Base-by-base conservation (phyloP, 2,797 vertebrate genomes). In the Pelochelys cantorii region DNA sequence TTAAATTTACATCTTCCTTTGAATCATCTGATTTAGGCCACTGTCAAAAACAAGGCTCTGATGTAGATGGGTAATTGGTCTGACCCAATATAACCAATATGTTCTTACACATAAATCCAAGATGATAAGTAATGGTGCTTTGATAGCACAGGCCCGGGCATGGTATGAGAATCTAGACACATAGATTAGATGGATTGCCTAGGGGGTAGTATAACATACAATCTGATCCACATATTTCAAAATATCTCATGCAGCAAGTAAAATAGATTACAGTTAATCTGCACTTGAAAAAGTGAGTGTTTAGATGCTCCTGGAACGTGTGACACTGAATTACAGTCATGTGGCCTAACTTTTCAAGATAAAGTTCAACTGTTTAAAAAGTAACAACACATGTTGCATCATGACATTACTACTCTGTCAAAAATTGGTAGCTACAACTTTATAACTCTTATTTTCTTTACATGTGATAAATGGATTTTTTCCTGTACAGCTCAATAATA, bases 91-190 rank as follows among this genome's bases (percentile, higher is more conserved):
- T 42, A 75, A 74, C 25, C 42, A 23, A 42, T 75, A 42, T 48
- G 71, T 42, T 37, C 22, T 12, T 42, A 12, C 22, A 42, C 22
- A 42, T 42, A 59, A 37, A 25, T 59, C 25, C 56, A 42, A 42
- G 22, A 81, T 14, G 83, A 29, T 59, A 89, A 59, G 53, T 11
- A 59, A 11, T 78, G n/a, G 18, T 79, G 79, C 22, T 5, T 56
- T 88, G 22, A 8, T 81, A 52, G 78, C 34, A 71, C 9, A 89
- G 15, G 62, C 15, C 31, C 18, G 60, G 29, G 29, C 13, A 31
- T 62, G 62, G 31, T 17, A 65, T 65, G n/a, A n/a, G 34, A 90
- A 92, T 85, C 89, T 11, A 88, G 84, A 81, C 1, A 79, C 62
- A 8, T 8, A 1, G 84, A 71, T 83, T 55, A 82, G 54, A 85